These are phyloP conservation scores for Murina feae DNA, from an alignment of 2,113 vertebrate genomes.

Conservation along the genomic window DNA sequence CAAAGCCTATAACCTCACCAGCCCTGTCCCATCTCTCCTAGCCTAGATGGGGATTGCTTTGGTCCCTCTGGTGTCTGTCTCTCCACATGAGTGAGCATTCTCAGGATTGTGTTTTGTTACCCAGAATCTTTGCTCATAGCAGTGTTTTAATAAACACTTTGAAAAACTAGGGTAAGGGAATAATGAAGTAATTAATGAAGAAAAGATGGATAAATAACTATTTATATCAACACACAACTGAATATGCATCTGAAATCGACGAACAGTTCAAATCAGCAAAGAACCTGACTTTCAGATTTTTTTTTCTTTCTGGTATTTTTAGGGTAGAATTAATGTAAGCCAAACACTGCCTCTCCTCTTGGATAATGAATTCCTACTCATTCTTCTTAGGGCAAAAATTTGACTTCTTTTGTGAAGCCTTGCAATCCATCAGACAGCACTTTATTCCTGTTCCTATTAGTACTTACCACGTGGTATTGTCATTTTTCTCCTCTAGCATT, in stretches of 20 bases:
- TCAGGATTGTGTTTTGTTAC: background rate
- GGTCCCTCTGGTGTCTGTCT: background rate
- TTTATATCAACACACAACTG: background rate
- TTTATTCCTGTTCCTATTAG: background rate
- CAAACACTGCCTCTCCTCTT: background rate
- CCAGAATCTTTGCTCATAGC: too few relatives aligned
- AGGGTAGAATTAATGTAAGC: background rate
- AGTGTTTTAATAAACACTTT: background rate
- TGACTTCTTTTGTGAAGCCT: background rate
- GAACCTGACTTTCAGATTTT: background rate
- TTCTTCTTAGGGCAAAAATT: background rate
- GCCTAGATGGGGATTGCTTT: background rate
- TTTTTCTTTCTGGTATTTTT: background rate
- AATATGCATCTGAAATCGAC: background rate
- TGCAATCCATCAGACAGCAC: background rate
- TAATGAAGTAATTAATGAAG: background rate
- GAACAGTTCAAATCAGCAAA: background rate
- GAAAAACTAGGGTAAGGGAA: background rate
- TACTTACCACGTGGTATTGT: background rate
- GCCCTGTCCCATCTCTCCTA: too few relatives aligned
- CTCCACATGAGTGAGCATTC: background rate
- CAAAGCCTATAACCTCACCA: background rate
- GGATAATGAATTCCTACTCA: background rate
- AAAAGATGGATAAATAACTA: background rate
- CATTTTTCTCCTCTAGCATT: background rate